Evolutionary conservation across 1,140 invertebrate species (phyloP), one percentile per base, ranked within the genome.

Genomic region (Ceratosolen solmsi): DNA sequence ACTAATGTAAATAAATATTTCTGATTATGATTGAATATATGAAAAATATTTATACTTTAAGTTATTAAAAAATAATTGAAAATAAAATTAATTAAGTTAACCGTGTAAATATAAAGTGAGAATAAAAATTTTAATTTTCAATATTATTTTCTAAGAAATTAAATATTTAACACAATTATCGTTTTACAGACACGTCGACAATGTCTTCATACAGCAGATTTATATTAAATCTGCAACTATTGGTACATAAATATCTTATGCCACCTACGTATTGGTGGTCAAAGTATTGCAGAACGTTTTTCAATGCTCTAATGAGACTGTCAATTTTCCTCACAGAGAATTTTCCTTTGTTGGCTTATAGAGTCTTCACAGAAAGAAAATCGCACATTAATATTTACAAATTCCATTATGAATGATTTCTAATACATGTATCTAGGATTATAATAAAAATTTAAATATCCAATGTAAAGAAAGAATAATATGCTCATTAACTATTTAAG

Each of bases 231-330:
- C n/a, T 90, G 8, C 92, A 93, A 63, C 22, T 89, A 3, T 88
- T 89, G 20, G 90, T 92, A 0, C 91, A 93, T 54, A 85, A 85
- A 22, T 89, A 92, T 38, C 71, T 93, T 7, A 54, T 92, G 27
- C 82, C 77, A 79, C 82, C 86, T 1, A 81, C 76, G 36, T 86
- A 84, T 71, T 92, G 88, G 87, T 92, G 86, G 88, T 89, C 91
- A 0, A 13, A 72, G 13, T 80, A 92, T 7, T 89, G 93, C 74
- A 87, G 91, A 0, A 80, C 83, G 0, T 80, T 89, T 36, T 88
- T 93, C n/a, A 93, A 93, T 73, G 77, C 78, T 41, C 80, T 88
- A 49, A 91, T 92, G 89, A 90, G 88, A 82, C 58, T 91, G 0
- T 84, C 91, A 0, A 86, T 93, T 25, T 90, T 87, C 51, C 65